Conservation (phyloP, 2,113 vertebrate genomes). For the Conger conger region DNA sequence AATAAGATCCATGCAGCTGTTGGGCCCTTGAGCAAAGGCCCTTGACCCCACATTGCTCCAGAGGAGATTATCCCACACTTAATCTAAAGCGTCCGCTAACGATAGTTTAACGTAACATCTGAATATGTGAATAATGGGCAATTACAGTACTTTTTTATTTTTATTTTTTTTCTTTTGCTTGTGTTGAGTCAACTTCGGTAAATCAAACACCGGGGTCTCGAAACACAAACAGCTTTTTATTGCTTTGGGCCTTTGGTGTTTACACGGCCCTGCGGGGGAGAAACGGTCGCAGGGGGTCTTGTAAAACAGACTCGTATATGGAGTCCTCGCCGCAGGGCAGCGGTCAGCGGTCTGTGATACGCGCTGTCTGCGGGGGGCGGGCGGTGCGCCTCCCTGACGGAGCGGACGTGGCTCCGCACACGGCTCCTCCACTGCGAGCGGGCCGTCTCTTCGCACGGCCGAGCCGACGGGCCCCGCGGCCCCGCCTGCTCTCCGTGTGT, state of each 20-base stretch:
- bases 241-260: background rate
- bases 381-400: slow-evolving; percentile 59
- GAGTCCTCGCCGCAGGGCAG: background rate
- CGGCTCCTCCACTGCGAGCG: slow-evolving; percentile 83
- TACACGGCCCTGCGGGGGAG: background rate
- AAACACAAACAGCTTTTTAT: background rate
- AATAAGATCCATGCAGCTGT: too few relatives aligned
- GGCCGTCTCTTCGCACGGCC: slow-evolving; percentile 81
- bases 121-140: background rate
- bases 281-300: background rate
- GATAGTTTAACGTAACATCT: too few relatives aligned
- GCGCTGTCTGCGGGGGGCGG: background rate
- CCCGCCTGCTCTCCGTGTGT: slow-evolving; percentile 35
- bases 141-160: background rate
- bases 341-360: background rate
- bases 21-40: too few relatives aligned
- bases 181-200: background rate
- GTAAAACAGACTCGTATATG: background rate
- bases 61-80: too few relatives aligned
- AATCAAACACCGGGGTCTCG: background rate
- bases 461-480: slow-evolving; percentile 66
- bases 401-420: slow-evolving; percentile 78
- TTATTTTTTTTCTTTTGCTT: background rate
- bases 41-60: too few relatives aligned
- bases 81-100: too few relatives aligned